These are phyloP conservation scores for Xanthia icteritia DNA, from an alignment of 2,888 invertebrate species.

Conservation along the genomic window DNA sequence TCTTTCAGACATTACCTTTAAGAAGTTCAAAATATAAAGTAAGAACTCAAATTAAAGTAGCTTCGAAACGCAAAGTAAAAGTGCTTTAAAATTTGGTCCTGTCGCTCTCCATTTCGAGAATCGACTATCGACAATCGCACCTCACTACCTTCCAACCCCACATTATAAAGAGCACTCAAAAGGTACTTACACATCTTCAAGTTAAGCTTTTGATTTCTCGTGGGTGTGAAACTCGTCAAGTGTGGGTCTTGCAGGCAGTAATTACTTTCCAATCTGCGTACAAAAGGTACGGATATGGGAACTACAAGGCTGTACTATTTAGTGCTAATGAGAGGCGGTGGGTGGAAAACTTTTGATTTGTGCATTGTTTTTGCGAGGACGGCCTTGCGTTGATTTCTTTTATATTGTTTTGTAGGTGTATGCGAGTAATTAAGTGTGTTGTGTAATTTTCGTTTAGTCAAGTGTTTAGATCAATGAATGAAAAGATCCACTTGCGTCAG, in stretches of 20 bases:
- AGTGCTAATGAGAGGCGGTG: constrained; percentile 70
- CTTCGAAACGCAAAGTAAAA: neutral
- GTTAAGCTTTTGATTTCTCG: constrained; percentile 73
- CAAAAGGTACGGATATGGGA: constrained; percentile 71
- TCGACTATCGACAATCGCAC: constrained; percentile 21
- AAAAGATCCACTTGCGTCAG: neutral
- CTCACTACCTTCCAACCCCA: constrained; percentile 47
- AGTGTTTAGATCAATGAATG: neutral
- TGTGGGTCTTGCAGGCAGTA: constrained; percentile 77
- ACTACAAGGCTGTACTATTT: constrained; percentile 67
- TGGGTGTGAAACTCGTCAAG: constrained; percentile 77
- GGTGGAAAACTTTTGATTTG: constrained; percentile 69
- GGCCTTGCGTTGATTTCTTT: constrained; percentile 65
- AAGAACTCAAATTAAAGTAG: neutral
- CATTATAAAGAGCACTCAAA: constrained; percentile 75
- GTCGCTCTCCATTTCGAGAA: neutral
- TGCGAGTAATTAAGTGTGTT: constrained; percentile 34
- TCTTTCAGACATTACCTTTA: neutral
- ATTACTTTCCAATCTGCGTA: constrained; percentile 82
- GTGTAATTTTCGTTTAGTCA: constrained; percentile 17
- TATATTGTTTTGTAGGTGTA: constrained; percentile 63
- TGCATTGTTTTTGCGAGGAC: constrained; percentile 68
- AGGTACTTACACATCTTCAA: constrained; percentile 75
- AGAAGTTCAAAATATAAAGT: neutral
- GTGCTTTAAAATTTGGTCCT: neutral